A percentile compares a stretch with the other conserved stretches of the same genome.
phyloP scores from a whole-genome alignment of 2,797 vertebrate species.

The Mormyrus proboscirostris region DNA sequence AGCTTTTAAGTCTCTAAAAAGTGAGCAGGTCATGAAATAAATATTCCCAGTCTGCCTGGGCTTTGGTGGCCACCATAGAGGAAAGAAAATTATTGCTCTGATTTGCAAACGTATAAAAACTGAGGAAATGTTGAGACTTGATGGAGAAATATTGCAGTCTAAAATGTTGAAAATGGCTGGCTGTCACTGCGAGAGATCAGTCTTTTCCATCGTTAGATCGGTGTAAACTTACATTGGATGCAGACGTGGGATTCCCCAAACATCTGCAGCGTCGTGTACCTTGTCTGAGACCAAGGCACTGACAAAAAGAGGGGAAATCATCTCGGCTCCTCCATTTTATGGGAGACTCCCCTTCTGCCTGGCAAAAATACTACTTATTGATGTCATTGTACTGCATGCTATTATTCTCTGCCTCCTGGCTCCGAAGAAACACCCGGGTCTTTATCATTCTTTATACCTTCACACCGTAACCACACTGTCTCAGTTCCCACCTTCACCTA shows the following conservation, averaged over 20 bases:
- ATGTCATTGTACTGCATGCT: not conserved
- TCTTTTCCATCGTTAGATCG: slow-evolving; percentile 8
- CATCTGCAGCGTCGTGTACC: slow-evolving; percentile 30
- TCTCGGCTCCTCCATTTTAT: not conserved
- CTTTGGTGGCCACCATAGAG: slow-evolving; percentile 41
- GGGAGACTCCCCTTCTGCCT: not conserved
- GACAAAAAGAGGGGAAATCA: slow-evolving; percentile 22
- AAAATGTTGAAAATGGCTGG: slow-evolving; percentile 23
- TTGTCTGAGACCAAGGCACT: slow-evolving; percentile 44
- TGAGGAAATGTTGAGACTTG: not conserved
- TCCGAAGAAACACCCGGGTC: not conserved
- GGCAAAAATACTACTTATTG: not conserved
- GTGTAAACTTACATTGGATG: slow-evolving; percentile 10
- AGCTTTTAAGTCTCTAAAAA: not conserved
- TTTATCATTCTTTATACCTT: not conserved
- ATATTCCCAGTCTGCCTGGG: slow-evolving; percentile 27
- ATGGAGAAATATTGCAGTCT: slow-evolving; percentile 40
- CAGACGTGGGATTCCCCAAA: not conserved
- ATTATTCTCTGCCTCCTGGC: not conserved
- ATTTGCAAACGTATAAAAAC: slow-evolving; percentile 22
- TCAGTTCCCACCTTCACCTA: not conserved
- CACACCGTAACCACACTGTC: not conserved
- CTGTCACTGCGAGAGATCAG: not conserved
- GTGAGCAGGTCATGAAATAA: slow-evolving; percentile 26
- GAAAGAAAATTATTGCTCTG: slow-evolving; percentile 46